Conservation (phyloP, 2,888 invertebrate genomes). For the Sepiola atlantica region DNA sequence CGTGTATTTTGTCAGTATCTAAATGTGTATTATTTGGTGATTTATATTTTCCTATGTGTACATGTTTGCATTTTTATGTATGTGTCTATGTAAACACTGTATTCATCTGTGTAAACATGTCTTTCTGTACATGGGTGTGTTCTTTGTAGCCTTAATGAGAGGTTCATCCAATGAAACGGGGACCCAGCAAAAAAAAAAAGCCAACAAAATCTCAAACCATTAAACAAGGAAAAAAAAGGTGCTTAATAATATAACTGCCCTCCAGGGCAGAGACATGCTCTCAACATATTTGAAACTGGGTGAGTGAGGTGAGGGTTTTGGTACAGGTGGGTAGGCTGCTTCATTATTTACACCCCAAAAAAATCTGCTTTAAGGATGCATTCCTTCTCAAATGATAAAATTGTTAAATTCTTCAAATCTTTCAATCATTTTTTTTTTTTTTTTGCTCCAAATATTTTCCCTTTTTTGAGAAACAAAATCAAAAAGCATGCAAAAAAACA, state of each 20-base stretch:
- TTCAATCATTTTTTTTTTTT: neutral
- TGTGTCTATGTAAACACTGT: neutral
- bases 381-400: conserved; percentile 7
- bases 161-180: neutral
- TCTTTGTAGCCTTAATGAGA: conserved; percentile 32
- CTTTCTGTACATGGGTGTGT: neutral
- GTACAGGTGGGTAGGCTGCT: conserved; percentile 21
- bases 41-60: neutral
- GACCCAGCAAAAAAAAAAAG: neutral
- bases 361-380: neutral
- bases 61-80: neutral
- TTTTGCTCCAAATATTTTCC: neutral
- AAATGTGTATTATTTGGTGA: neutral
- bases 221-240: neutral
- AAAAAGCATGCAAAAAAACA: neutral
- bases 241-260: conserved; percentile 22
- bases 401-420: conserved; percentile 1
- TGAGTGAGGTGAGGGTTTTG: neutral
- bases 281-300: neutral
- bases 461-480: neutral
- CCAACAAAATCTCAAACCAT: neutral
- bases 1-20: neutral
- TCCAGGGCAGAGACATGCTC: conserved; percentile 20
- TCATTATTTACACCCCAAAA: neutral
- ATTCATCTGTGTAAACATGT: neutral